Evolutionary conservation across 2,888 invertebrate species (phyloP).

Genomic region (Hirudinaria manillensis): DNA sequence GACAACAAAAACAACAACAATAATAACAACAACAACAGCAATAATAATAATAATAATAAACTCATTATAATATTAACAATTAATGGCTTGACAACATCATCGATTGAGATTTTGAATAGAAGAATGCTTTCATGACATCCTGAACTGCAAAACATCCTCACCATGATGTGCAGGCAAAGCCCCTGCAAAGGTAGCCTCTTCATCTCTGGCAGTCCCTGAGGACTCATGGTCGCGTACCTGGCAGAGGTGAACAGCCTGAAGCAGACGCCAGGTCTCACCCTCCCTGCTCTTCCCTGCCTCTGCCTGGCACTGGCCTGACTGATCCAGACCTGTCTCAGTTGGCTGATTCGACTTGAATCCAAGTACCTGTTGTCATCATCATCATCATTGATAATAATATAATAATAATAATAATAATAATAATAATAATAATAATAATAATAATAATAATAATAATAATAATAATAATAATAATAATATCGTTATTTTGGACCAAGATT

Average conservation of each 20-base stretch:
- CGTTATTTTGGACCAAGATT: too few species aligned
- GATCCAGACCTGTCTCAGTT: slow-evolving; percentile 49
- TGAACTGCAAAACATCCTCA: slow-evolving; percentile 36
- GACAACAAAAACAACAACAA: too few species aligned
- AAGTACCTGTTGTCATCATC: slow-evolving; percentile 44
- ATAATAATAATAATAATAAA: not conserved
- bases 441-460: not conserved
- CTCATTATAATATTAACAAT: not conserved
- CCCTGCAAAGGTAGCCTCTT: slow-evolving; percentile 51
- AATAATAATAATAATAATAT: too few species aligned
- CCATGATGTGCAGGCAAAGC: slow-evolving; percentile 52
- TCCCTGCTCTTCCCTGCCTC: slow-evolving; percentile 50
- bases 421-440: too few species aligned
- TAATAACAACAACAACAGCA: not conserved
- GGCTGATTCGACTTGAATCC: slow-evolving; percentile 50
- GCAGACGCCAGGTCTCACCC: slow-evolving; percentile 49
- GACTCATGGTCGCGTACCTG: slow-evolving; percentile 40
- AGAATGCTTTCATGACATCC: not conserved
- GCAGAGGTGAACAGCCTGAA: slow-evolving; percentile 48
- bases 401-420: too few species aligned
- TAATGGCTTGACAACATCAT: not conserved
- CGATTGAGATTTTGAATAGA: not conserved
- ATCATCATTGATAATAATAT: not conserved
- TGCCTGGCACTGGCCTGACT: slow-evolving; percentile 51
- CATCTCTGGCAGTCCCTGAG: slow-evolving; percentile 47